These are phyloP conservation scores for Muschampia plurimacula DNA, from an alignment of 2,888 invertebrate species.

Conservation along the genomic window DNA sequence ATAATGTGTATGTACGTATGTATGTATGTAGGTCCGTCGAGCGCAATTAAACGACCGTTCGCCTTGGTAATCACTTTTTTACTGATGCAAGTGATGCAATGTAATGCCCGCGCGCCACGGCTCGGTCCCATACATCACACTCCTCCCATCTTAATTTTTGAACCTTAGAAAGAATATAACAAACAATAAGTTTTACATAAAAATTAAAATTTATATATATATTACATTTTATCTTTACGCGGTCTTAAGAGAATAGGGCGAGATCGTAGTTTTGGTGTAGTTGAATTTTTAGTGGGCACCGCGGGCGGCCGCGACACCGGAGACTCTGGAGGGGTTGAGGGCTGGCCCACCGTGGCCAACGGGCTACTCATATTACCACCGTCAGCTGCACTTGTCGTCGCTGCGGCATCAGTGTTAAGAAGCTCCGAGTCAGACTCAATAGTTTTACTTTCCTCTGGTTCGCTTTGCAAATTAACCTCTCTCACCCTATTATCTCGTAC, in stretches of 20 bases:
- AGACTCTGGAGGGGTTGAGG: background rate
- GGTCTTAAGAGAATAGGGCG: constrained; percentile 3
- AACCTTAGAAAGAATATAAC: background rate
- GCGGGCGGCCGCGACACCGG: background rate
- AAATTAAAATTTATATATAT: background rate
- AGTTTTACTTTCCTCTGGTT: background rate
- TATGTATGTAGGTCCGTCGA: background rate
- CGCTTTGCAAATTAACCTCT: background rate
- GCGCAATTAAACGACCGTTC: background rate
- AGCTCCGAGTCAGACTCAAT: background rate
- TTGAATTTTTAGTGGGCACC: background rate
- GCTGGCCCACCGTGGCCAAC: background rate
- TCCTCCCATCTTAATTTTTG: constrained; percentile 3
- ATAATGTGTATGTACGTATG: background rate
- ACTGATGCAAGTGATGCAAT: background rate
- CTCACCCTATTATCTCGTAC: background rate
- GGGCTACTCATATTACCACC: background rate
- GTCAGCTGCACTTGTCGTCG: background rate
- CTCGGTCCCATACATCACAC: too few species aligned
- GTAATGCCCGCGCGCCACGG: too few species aligned
- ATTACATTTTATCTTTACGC: background rate
- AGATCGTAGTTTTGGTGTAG: background rate
- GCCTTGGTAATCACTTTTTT: background rate
- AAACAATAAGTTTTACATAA: background rate
- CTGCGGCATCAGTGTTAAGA: background rate